Evolutionary conservation across 1,140 invertebrate species (phyloP).

Genomic region (Campoletis sonorensis): DNA sequence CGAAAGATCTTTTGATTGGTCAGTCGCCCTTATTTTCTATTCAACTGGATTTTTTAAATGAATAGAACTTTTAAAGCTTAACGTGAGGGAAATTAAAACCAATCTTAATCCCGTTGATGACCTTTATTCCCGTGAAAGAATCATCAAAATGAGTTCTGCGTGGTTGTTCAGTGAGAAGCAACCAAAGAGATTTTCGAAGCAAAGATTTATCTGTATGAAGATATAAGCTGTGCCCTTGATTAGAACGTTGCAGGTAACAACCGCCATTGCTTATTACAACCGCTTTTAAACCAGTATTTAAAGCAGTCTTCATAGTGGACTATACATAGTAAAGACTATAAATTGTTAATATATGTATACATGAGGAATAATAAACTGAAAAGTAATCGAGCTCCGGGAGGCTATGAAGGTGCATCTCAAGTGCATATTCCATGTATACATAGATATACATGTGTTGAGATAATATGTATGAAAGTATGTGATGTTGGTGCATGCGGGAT

Average conservation of each 20-base stretch:
- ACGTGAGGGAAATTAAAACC: too few relatives aligned
- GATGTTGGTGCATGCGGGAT: constrained; percentile 25
- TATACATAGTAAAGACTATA: neutral
- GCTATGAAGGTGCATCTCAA: constrained; percentile 23
- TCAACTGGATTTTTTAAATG: too few relatives aligned
- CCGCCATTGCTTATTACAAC: constrained; percentile 42
- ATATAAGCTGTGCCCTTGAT: constrained; percentile 33
- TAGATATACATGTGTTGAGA: constrained; percentile 8
- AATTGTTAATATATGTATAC: neutral
- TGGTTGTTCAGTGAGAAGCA: too few relatives aligned
- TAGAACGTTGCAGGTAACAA: constrained; percentile 47
- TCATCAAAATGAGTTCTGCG: too few relatives aligned
- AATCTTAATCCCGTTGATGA: too few relatives aligned
- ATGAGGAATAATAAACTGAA: constrained; percentile 19
- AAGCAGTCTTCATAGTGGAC: constrained; percentile 39
- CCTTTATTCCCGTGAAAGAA: too few relatives aligned
- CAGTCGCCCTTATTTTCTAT: too few relatives aligned
- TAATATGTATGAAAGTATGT: constrained; percentile 12
- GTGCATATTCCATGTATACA: neutral
- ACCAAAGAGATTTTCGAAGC: too few relatives aligned
- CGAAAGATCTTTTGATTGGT: too few relatives aligned
- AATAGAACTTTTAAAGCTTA: too few relatives aligned
- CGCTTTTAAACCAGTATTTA: constrained; percentile 46
- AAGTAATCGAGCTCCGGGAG: constrained; percentile 49
- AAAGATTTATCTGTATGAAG: too few relatives aligned